Percentiles rank a stretch among this genome's conserved stretches.
phyloP scores from a whole-genome alignment of 2,113 vertebrate species.

The Ailuropoda melanoleuca region DNA sequence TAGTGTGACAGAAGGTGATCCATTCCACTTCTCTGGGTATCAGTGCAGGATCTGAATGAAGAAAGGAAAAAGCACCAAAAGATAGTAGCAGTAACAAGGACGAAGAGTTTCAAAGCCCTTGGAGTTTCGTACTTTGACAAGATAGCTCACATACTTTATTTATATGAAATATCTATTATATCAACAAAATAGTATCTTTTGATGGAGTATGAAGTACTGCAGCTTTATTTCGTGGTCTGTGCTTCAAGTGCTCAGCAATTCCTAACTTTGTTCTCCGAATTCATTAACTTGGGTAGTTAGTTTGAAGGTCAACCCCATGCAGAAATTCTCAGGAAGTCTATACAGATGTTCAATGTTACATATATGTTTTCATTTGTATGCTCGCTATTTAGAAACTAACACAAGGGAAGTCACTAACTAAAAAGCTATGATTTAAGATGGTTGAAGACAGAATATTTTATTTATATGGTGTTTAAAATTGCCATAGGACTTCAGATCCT shows the following conservation, averaged over 20 bases:
- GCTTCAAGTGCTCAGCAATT: background rate
- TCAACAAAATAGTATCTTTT: background rate
- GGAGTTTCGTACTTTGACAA: background rate
- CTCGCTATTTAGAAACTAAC: background rate
- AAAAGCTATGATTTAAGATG: background rate
- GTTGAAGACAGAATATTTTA: background rate
- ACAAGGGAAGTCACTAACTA: background rate
- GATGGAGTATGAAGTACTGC: background rate
- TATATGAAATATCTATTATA: background rate
- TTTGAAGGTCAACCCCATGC: background rate
- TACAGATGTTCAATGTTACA: background rate
- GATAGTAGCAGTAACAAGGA: background rate
- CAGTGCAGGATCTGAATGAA: constrained; percentile 30
- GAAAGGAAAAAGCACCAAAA: background rate
- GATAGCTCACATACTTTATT: background rate
- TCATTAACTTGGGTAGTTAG: background rate
- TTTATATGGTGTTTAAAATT: background rate
- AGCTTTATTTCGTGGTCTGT: background rate
- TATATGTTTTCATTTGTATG: background rate
- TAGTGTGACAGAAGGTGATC: background rate
- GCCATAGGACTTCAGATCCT: background rate
- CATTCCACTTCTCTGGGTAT: background rate
- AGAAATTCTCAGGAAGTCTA: background rate
- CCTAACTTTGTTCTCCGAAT: background rate
- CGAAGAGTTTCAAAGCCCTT: background rate